Base-by-base conservation (phyloP, 2,888 invertebrate genomes). In the Neelides folsomi region DNA sequence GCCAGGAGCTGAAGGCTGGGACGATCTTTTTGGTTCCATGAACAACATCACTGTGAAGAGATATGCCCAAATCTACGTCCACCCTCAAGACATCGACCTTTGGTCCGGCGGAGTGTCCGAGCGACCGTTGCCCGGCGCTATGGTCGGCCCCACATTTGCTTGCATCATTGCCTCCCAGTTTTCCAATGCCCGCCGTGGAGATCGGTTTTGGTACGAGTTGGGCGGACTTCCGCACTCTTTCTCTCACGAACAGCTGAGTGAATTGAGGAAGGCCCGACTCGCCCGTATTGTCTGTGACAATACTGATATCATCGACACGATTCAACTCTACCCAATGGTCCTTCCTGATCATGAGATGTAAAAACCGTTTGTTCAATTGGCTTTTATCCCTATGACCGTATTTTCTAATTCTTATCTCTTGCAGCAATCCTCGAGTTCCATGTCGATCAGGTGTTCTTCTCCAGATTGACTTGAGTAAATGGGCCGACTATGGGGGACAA, bases 71-170 rank as follows among this genome's bases (percentile, higher is more conserved):
- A 86, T 89, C 66, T 89, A 86, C 67, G 84, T 86, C 57, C 84
- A 87, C 70, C 89, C 90, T 1, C 78, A 82, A 55, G 94, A 94
- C 70, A 86, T 94, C 44, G 93, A 94, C 74, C 75, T 93, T 50
- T 94, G 92, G 88, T 87, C 89, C 15, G 93, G 90, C 46, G 93
- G 92, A 45, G 88, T 93, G 7, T 88, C 90, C 0, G 94, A 94
- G 68, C 76, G 83, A 56, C 86, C 92, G 2, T 75, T 92, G 49
- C 86, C 87, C 8, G 92, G 89, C 42, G 88, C 89, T 51, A 85
- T 93, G 82, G 76, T 94, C 56, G 93, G 94, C 47, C 92, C 93
- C 1, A 89, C 92, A 47, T 93, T 93, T 68, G 88, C 89, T 49
- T 94, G 93, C 68, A 77, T 94, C 57, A 90, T 94, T 66, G 93